Evolutionary conservation across 2,797 vertebrate species (phyloP), one percentile per base, ranked within the genome.

Genomic region (Hypotaenidia okinawae): DNA sequence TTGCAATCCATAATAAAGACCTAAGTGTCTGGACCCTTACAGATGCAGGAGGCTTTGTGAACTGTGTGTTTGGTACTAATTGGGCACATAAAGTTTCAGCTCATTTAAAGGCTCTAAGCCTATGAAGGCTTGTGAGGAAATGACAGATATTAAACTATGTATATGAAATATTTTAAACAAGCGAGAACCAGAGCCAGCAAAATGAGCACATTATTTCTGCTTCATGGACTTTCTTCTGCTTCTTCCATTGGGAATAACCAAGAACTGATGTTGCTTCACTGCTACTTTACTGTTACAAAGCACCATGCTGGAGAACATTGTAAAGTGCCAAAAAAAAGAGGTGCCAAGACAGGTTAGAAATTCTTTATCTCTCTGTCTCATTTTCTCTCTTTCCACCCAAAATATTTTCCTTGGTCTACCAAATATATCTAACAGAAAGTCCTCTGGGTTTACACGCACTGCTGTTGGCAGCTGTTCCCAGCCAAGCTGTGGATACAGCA

Each of bases 111-210:
- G 45, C 57, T 81, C 84, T 63, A 79, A 82, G 41, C n/a, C 21
- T 72, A n/a, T 75, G 61, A 95, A 82, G 32, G 15, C 9, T 82
- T 88, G 27, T 84, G 76, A 94, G 39, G 27, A 96, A 95, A 90
- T 74, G 51, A 54, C 24, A 89, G 83, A 86, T 68, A 87, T 64
- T 70, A 93, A 73, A 76, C 66, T 78, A 84, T 66, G 69, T 81
- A 58, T 24, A 70, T 45, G 52, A 69, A 88, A 55, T 80, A 73
- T 49, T 27, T 83, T 82, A 93, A 77, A 39, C 35, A 87, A 87
- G 28, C 23, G 81, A 57, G 73, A 91, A 84, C 11, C 35, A 68
- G 58, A 87, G 74, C 10, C 37, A 74, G 43, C 16, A 62, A 75
- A 91, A 90, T 35, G 8, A 88, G 37, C 49, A 18, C 6, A 23